phyloP scores from a whole-genome alignment of 2,888 invertebrate species.

The Argyresthia goedartella region DNA sequence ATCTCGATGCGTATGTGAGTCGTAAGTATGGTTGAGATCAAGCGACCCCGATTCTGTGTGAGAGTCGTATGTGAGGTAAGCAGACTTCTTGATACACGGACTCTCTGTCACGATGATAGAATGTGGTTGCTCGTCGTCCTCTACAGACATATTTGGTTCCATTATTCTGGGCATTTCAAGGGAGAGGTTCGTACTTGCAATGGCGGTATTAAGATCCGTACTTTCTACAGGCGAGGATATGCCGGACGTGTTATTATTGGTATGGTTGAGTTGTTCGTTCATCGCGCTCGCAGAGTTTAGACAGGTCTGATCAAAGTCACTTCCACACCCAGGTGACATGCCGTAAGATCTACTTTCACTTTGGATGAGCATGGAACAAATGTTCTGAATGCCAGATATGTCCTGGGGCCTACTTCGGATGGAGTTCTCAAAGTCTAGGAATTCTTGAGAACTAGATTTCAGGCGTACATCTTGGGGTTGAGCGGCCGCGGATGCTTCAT shows the following conservation, averaged over 20 bases:
- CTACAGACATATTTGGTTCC: slow-evolving; percentile 12
- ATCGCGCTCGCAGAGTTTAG: slow-evolving; percentile 9
- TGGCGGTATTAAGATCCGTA: neutral
- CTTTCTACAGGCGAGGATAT: neutral
- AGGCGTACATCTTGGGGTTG: slow-evolving; percentile 41
- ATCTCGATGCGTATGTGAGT: slow-evolving; percentile 24
- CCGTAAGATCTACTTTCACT: slow-evolving; percentile 41
- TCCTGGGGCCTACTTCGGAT: slow-evolving; percentile 43
- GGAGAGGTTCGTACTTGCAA: neutral
- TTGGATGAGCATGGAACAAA: slow-evolving; percentile 35
- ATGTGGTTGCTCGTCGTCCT: slow-evolving; percentile 58
- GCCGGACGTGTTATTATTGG: neutral
- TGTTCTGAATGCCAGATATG: slow-evolving; percentile 39
- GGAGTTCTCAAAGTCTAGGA: slow-evolving; percentile 40
- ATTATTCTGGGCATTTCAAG: neutral
- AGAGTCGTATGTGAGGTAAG: slow-evolving; percentile 31
- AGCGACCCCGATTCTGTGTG: slow-evolving; percentile 20
- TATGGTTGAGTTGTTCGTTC: neutral
- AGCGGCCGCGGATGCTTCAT: slow-evolving; percentile 35
- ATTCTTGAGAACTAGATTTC: slow-evolving; percentile 43
- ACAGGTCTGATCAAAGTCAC: slow-evolving; percentile 23
- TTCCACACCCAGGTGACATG: slow-evolving; percentile 20
- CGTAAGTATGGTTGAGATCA: slow-evolving; percentile 28
- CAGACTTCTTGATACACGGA: slow-evolving; percentile 30
- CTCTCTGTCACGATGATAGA: slow-evolving; percentile 57